These are phyloP conservation scores for Cantharis nigra DNA, from an alignment of 2,888 invertebrate genomes.

Conservation along the genomic window DNA sequence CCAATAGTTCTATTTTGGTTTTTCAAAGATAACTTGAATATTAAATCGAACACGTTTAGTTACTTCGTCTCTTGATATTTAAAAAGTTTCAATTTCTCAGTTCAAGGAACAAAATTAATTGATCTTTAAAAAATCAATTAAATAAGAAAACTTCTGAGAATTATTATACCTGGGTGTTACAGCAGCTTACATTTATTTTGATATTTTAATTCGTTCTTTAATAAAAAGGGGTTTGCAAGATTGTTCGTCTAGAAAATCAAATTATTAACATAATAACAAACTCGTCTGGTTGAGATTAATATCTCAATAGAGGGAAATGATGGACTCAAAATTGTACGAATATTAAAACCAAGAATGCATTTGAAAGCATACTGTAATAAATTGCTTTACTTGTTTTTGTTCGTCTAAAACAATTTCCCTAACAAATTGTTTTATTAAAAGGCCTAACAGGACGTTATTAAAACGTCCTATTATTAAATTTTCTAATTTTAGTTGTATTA, in stretches of 20 bases:
- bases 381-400: slow-evolving; percentile 17
- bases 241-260: slow-evolving; percentile 14
- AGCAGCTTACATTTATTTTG: background rate
- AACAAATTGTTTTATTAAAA: background rate
- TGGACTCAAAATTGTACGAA: slow-evolving; percentile 22
- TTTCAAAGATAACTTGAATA: background rate
- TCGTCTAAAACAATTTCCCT: background rate
- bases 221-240: background rate
- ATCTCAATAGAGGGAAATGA: slow-evolving; percentile 23
- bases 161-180: background rate
- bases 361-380: slow-evolving; percentile 23
- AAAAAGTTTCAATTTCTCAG: background rate
- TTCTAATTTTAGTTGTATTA: background rate
- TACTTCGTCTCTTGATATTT: background rate
- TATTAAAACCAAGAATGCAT: slow-evolving; percentile 22
- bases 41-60: background rate
- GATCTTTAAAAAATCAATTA: background rate
- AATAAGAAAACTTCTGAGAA: background rate
- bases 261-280: slow-evolving; percentile 28
- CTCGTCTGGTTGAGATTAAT: slow-evolving; percentile 23
- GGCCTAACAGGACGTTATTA: background rate
- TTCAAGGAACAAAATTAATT: background rate
- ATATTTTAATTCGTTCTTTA: background rate
- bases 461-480: background rate
- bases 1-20: background rate